Conservation (phyloP, 2,113 vertebrate genomes). For the Gnathonemus longibarbis region DNA sequence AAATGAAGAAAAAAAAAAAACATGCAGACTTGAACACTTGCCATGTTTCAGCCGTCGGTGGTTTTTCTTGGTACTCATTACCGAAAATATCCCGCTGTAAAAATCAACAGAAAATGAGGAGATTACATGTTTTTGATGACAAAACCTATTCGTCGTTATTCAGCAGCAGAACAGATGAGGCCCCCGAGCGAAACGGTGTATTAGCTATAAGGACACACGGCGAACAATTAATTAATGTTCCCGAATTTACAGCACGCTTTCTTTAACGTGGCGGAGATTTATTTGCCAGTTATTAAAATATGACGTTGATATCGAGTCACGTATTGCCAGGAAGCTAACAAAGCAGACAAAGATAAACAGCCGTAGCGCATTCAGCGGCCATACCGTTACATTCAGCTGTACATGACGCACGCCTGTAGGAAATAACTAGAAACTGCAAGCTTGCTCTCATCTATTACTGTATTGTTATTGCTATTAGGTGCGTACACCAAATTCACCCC, state of each 20-base stretch:
- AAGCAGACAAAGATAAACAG: slow-evolving; percentile 13
- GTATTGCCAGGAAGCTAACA: background rate
- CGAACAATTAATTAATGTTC: background rate
- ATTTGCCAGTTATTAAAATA: background rate
- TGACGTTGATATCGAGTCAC: background rate
- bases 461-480: background rate
- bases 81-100: slow-evolving; percentile 29
- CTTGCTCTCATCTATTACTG: background rate
- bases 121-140: background rate
- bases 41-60: slow-evolving; percentile 34
- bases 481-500: background rate
- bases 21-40: slow-evolving; percentile 33
- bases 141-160: background rate
- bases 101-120: slow-evolving; percentile 19
- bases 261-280: background rate
- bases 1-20: background rate
- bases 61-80: slow-evolving; percentile 27
- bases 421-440: background rate
- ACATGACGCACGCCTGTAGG: background rate
- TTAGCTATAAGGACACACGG: background rate
- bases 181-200: background rate
- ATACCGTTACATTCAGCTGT: background rate
- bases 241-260: background rate
- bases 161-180: background rate
- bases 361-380: background rate